phyloP scores from a whole-genome alignment of 2,888 invertebrate genomes.

The Yponomeuta plumbellus region DNA sequence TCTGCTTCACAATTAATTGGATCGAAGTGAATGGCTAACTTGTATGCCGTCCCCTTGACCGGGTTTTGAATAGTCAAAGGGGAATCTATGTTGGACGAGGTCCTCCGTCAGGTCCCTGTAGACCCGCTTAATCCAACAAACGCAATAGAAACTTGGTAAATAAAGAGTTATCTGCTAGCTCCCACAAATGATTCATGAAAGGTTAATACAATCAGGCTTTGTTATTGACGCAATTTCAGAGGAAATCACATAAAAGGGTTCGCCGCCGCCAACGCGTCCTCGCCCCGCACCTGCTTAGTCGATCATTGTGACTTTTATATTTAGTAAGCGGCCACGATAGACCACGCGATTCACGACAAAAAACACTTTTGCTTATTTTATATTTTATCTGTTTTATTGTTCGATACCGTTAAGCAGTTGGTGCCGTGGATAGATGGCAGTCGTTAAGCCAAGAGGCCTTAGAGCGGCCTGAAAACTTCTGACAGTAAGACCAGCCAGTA shows the following conservation, averaged over 20 bases:
- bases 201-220: conserved; percentile 48
- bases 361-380: background rate
- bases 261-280: background rate
- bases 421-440: too few relatives aligned
- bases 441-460: too few relatives aligned
- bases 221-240: conserved; percentile 49
- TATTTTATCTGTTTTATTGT: background rate
- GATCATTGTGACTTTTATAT: conserved; percentile 14
- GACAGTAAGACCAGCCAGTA: too few relatives aligned
- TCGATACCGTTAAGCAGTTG: too few relatives aligned
- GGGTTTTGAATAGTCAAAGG: background rate
- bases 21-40: background rate
- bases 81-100: background rate
- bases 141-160: background rate
- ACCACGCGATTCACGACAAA: background rate
- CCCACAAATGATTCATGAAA: conserved; percentile 33
- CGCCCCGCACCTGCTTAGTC: conserved; percentile 11
- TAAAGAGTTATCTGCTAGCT: background rate
- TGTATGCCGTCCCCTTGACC: background rate
- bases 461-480: too few relatives aligned
- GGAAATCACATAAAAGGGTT: conserved; percentile 44
- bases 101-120: background rate
- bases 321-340: background rate
- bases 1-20: background rate
- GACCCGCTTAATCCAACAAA: background rate